These are phyloP conservation scores for Brachionus rubens DNA, from an alignment of 1,140 invertebrate genomes.

Conservation along the genomic window DNA sequence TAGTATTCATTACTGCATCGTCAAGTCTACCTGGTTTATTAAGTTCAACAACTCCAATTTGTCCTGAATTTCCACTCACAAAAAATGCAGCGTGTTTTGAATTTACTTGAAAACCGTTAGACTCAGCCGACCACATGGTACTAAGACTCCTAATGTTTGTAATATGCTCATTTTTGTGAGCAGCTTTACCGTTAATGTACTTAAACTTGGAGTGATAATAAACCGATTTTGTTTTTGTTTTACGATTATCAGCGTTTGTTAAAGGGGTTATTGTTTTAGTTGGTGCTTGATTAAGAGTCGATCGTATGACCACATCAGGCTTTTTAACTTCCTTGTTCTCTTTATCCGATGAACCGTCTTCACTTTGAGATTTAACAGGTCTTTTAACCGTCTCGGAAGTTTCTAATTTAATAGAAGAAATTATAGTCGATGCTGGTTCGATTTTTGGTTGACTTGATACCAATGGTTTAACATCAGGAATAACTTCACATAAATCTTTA, in stretches of 20 bases:
- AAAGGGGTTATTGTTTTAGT: background rate
- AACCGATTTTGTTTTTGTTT: constrained; percentile 45
- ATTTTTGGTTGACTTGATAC: no score
- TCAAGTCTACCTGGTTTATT: constrained; percentile 72
- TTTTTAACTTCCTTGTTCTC: background rate
- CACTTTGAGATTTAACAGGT: background rate
- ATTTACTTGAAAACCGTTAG: constrained; percentile 87
- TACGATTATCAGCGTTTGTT: background rate
- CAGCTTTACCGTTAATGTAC: constrained; percentile 81
- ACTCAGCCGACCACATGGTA: constrained; percentile 84
- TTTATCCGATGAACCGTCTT: constrained; percentile 8
- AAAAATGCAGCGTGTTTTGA: constrained; percentile 77
- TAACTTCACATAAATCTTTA: background rate
- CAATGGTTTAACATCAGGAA: no score
- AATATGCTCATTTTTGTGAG: constrained; percentile 82
- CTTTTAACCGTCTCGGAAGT: background rate
- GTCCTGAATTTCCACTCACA: constrained; percentile 79
- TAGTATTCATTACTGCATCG: constrained; percentile 75
- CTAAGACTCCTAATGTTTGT: constrained; percentile 86
- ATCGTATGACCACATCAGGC: background rate
- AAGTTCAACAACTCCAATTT: constrained; percentile 79
- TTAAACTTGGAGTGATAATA: constrained; percentile 86
- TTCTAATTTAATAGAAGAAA: background rate
- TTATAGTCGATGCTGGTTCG: background rate
- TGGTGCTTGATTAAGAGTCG: background rate